Base-by-base conservation (phyloP, 2,113 vertebrate species). In the Suncus etruscus region DNA sequence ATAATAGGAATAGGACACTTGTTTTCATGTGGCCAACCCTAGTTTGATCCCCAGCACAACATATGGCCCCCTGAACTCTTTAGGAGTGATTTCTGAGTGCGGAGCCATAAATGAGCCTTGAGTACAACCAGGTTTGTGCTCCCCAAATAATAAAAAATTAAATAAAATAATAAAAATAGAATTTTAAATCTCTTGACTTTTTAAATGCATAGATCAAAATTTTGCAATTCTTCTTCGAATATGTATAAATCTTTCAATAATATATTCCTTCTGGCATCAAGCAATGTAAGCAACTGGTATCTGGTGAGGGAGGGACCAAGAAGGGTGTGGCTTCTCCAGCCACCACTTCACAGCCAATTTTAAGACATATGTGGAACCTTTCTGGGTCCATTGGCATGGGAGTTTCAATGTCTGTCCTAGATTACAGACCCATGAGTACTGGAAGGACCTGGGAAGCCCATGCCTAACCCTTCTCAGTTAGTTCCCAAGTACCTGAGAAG, bases 211-310 rank as follows among this genome's bases (percentile, higher is more conserved):
- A 94, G 79, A 95, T 92, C 83, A 88, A 94, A 94, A 90, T 86
- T 87, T 94, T 61, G 90, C 77, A 94, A 8, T 70, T 91, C 86
- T 86, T 90, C 90, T 90, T 78, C 12, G 61, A 95, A 95, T 87
- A 90, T 63, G 83, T 69, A 92, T 72, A 85, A 89, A 32, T 86
- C 82, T 87, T 79, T 88, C 92, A 32, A 6, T 12, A 20, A 45
- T 11, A 22, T 4, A 0, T 65, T 90, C 90, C 83, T 11, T 29
- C 58, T 25, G 93, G 61, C 72, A 47, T 76, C 90, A 90, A 58
- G 85, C 90, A 79, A 2, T 66, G 45, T 82, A 66, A 75, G 76
- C 66, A 0, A 12, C 50, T 24, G 65, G 65, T 32, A 48, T 45
- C 16, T 0, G n/a, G 6, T 3, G 6, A 0, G 1, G 61, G 29